Base-by-base conservation (phyloP, 1,140 invertebrate species). In the Aphelinus atriplicis region DNA sequence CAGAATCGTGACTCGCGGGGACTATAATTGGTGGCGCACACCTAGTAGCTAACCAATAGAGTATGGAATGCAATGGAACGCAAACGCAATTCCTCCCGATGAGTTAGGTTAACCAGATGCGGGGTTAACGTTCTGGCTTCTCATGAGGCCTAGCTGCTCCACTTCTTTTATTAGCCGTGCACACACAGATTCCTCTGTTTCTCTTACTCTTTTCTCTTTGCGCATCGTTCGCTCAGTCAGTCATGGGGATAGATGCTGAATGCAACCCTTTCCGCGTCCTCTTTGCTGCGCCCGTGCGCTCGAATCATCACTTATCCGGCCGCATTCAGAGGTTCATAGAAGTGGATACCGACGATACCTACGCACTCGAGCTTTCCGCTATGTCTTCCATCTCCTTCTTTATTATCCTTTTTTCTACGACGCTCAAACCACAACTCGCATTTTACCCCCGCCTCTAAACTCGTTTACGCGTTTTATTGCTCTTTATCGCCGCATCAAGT, bases 161-260 rank as follows among this genome's bases (percentile, higher is more conserved):
- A 60, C 62, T 73, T 78, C 72, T 73, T 76, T 78, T 75, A 61
- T 76, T 77, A 50, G 48, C 46, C 50, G 53, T 65, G 7, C 53
- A 48, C 68, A 26, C 51, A 45, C 50, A 48, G n/a, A 53, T 67
- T 43, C 42, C 51, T 62, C 47, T 6, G 26, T 67, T 7, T 53
- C 67, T 51, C 58, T 57, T 48, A 51, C 64, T 50, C 66, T 77
- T 48, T 47, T 45, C 70, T 48, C 57, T 55, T 46, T 55, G 3
- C 67, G 60, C 45, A 45, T 70, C n/a, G 46, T 43, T 67, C 26
- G 26, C 64, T 55, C 43, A 67, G 65, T 56, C 55, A 48, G 46
- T 57, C 66, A 62, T 50, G 4, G 60, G 61, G 58, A 71, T 55
- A 57, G 45, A 71, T 64, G 10, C 9, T 60, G 64, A 56, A 60